Conservation (phyloP, 2,113 vertebrate genomes). For the Pleuronectes platessa region DNA sequence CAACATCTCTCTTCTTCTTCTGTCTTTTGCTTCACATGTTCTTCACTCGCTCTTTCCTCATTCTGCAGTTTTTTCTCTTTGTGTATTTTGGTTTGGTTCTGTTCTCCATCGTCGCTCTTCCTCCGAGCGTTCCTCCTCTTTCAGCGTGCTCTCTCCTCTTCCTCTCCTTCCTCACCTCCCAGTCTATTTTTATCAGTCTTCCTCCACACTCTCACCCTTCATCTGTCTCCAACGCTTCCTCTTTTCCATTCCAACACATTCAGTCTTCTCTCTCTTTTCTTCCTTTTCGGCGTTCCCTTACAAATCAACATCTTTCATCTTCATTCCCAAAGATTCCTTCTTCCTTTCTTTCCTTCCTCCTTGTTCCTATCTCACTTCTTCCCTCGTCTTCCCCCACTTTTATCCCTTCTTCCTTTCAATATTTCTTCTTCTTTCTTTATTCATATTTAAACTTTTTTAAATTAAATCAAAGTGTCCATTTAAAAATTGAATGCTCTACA, state of each 20-base stretch:
- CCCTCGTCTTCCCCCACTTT: no score
- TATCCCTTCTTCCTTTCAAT: no score
- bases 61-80: background rate
- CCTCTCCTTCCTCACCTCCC: slow-evolving; percentile 47
- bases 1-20: background rate
- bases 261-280: background rate
- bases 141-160: slow-evolving; percentile 22
- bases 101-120: background rate
- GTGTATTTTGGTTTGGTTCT: background rate
- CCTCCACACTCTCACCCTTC: slow-evolving; percentile 58
- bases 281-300: background rate
- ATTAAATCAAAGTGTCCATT: no score
- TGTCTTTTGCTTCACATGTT: background rate
- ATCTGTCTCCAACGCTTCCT: slow-evolving; percentile 37
- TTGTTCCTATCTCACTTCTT: no score
- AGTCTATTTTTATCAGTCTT: slow-evolving; percentile 56
- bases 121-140: background rate
- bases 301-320: background rate
- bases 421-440: no score
- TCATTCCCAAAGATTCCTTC: background rate
- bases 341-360: background rate
- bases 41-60: background rate
- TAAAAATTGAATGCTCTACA: no score
- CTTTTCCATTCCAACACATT: slow-evolving; percentile 32
- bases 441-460: no score